A percentile compares a stretch with the other conserved stretches of the same genome.
These are phyloP conservation scores for Didymodactylos carnosus DNA, from an alignment of 2,888 invertebrate genomes.

Conservation along the genomic window DNA sequence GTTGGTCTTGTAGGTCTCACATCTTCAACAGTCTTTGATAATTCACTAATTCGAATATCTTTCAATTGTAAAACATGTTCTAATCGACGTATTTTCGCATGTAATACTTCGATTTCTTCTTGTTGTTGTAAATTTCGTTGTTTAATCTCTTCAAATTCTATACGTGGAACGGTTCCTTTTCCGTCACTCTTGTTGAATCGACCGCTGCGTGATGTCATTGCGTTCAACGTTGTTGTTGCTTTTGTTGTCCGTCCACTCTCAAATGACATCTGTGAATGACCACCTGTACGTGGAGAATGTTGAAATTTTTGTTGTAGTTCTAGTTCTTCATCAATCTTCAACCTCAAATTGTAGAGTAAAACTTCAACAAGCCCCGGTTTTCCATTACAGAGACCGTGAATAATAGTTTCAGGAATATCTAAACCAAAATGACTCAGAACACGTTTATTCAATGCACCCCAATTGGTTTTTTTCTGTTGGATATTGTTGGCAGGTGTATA, in stretches of 20 bases:
- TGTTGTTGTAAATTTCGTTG: slow-evolving; percentile 8
- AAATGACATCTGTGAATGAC: background rate
- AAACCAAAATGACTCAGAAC: background rate
- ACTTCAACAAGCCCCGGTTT: slow-evolving; percentile 12
- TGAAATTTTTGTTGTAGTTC: background rate
- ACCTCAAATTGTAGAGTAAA: slow-evolving; percentile 6
- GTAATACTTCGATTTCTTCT: slow-evolving; percentile 12
- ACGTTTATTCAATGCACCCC: slow-evolving; percentile 9
- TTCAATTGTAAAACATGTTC: slow-evolving; percentile 11
- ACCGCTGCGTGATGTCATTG: background rate
- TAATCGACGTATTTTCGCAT: slow-evolving; percentile 12
- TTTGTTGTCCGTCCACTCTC: background rate
- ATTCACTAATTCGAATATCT: slow-evolving; percentile 6
- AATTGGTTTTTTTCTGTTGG: slow-evolving; percentile 15
- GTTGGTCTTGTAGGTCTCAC: slow-evolving; percentile 8
- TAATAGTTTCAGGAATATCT: slow-evolving; percentile 5
- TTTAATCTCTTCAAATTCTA: slow-evolving; percentile 11
- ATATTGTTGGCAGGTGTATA: slow-evolving; percentile 16
- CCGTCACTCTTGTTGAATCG: background rate
- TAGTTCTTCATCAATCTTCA: slow-evolving; percentile 5
- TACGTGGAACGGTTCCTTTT: background rate
- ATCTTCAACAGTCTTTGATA: slow-evolving; percentile 6
- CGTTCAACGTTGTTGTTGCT: background rate
- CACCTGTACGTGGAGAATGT: background rate
- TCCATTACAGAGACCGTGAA: background rate